Evolutionary conservation across 2,888 invertebrate genomes (phyloP), one percentile per base, ranked within the genome.

Genomic region (Morinoia aosen): DNA sequence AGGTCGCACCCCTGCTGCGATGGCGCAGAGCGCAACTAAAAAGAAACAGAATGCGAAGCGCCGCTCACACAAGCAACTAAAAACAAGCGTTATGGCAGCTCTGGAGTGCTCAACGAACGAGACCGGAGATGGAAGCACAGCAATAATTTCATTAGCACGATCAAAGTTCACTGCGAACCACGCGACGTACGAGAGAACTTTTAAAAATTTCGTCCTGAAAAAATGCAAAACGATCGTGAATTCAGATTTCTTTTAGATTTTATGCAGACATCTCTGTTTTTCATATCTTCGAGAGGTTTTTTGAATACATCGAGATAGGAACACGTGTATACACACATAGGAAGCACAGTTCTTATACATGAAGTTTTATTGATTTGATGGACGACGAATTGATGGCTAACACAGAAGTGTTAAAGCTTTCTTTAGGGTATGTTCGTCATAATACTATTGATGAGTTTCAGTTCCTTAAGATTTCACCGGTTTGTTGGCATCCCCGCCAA

Each of bases 181-280:
- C 4, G 93, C 93, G 93, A 93, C 93, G 48, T 48, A 93, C 57
- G 93, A 93, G 93, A 76, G 25, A 76, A 76, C 76, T 76, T 76
- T 76, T 76, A 19, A 10, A 76, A 76, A 76, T 14, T 76, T 76
- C 33, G 76, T 16, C 25, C 8, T 33, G 25, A 76, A 33, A 76
- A 76, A 76, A 76, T 76, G 33, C 76, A 16, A 76, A 76, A 76
- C 76, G 76, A 76, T 76, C 76, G 76, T 76, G 14, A 76, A 76
- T 76, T 76, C 76, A 33, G 10, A 76, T 76, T 76, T 76, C 76
- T 76, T 76, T 76, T 33, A 76, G 76, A 76, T 76, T 76, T 76
- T 76, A 76, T 76, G 76, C 76, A 76, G 76, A 76, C 76, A 3
- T 76, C 76, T 76, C 25, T 10, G 76, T 33, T 76, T 76, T 76